These are phyloP conservation scores for Petrolisthes manimaculis DNA, from an alignment of 2,888 invertebrate genomes.

Conservation along the genomic window DNA sequence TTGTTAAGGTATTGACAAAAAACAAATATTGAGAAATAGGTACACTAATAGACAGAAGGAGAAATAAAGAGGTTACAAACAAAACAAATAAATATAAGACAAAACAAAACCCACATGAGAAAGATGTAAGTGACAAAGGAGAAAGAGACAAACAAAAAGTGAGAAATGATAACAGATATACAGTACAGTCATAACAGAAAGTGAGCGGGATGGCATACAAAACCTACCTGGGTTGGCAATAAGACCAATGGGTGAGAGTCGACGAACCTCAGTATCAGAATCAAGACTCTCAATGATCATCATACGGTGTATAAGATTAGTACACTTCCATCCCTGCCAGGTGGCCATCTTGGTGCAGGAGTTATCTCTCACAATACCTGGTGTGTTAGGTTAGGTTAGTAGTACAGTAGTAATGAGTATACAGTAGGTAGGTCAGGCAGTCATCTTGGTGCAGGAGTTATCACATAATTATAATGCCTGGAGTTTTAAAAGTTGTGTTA, in stretches of 20 bases:
- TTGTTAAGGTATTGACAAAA: not conserved
- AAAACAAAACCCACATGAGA: not conserved
- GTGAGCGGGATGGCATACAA: not conserved
- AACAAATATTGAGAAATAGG: not conserved
- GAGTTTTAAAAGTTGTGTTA: not conserved
- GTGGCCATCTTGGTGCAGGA: constrained; percentile 26
- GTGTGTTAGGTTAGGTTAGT: not conserved
- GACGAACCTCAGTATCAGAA: constrained; percentile 53
- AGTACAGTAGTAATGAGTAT: not conserved
- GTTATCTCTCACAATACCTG: constrained; percentile 50
- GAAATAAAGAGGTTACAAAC: not conserved
- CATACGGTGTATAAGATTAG: constrained; percentile 50
- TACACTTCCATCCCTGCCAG: constrained; percentile 58
- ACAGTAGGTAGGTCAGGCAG: constrained; percentile 29
- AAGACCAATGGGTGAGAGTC: constrained; percentile 59
- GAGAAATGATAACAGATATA: not conserved
- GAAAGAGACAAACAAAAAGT: not conserved
- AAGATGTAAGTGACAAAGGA: not conserved
- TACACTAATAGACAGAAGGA: not conserved
- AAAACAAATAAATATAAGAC: not conserved
- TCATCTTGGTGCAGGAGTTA: constrained; percentile 24
- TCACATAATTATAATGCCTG: constrained; percentile 53
- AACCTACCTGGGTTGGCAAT: constrained; percentile 58
- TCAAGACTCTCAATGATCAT: constrained; percentile 64
- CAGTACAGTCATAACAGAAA: not conserved